Evolutionary conservation across 1,140 invertebrate genomes (phyloP), one percentile per base, ranked within the genome.

Genomic region (Drosophila subobscura): DNA sequence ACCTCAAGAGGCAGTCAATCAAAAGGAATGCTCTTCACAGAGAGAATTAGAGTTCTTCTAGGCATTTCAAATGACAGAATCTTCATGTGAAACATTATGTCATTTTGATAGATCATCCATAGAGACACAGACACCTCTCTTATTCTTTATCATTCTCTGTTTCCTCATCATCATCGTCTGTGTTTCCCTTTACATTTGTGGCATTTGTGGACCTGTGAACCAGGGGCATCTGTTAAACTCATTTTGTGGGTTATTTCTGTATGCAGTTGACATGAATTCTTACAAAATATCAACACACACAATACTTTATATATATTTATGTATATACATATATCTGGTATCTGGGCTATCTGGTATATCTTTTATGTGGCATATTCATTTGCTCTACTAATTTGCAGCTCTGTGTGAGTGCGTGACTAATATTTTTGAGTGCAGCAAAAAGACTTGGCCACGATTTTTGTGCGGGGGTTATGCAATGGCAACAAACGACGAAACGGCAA

Each of bases 211-310:
- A 78, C 50, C 51, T 61, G 60, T 57, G 63, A 37, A 56, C 61
- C 57, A 59, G 57, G 65, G 75, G 72, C 66, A 76, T 67, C 75
- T 65, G 65, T 84, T 61, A 60, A 65, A 16, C 41, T 61, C 66
- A 83, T 65, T 47, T 88, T 81, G 77, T 70, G 81, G 33, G 81
- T 86, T 85, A 85, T 85, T 85, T 85, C 81, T 81, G 75, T 46
- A 85, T 71, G 77, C 81, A 86, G 73, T 68, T 79, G 74, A 74
- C 81, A 85, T 85, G 77, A 85, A 86, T 88, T 85, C 81, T 86
- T 85, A 86, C 81, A 80, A 86, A 85, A 85, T 86, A 80, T 74
- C 73, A 61, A 49, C 66, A 76, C 51, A 63, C 66, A 67, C 54
- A 72, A 72, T 57, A 61, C 47, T 44, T 42, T 50, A 0, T 20